A percentile compares a stretch with the other conserved stretches of the same genome.
These are phyloP conservation scores for Reticulitermes lucifugus DNA, from an alignment of 2,888 invertebrate species.

Conservation along the genomic window DNA sequence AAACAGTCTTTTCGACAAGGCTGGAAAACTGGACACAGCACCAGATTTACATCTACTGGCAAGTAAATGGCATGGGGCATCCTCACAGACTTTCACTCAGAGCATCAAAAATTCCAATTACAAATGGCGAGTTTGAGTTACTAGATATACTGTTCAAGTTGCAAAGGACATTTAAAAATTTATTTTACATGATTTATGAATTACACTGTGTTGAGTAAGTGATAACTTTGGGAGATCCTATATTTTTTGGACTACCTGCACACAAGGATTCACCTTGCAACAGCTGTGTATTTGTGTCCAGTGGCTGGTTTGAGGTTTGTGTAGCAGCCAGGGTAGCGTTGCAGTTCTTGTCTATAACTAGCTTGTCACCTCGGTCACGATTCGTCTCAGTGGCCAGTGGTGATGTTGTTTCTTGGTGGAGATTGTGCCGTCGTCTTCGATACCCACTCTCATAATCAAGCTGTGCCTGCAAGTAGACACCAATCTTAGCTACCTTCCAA, in stretches of 20 bases:
- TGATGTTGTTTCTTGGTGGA: conserved; percentile 67
- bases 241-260: neutral
- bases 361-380: conserved; percentile 58
- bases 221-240: too few relatives aligned
- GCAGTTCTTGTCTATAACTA: conserved; percentile 72
- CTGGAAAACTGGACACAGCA: neutral
- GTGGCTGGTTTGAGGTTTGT: conserved; percentile 37
- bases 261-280: conserved; percentile 28
- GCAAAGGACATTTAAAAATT: neutral
- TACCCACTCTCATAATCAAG: conserved; percentile 68
- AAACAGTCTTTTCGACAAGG: neutral
- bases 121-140: neutral
- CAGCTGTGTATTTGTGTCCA: conserved; percentile 44
- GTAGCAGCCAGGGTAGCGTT: conserved; percentile 70
- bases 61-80: neutral
- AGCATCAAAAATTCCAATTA: too few relatives aligned
- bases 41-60: too few relatives aligned
- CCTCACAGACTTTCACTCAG: neutral
- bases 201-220: neutral
- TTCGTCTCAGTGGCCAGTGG: conserved; percentile 73
- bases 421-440: conserved; percentile 63
- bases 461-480: conserved; percentile 65
- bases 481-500: too few relatives aligned
- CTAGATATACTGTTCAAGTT: neutral
- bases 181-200: neutral